Evolutionary conservation across 2,888 invertebrate genomes (phyloP).

Genomic region (Agapetus fuscipes): DNA sequence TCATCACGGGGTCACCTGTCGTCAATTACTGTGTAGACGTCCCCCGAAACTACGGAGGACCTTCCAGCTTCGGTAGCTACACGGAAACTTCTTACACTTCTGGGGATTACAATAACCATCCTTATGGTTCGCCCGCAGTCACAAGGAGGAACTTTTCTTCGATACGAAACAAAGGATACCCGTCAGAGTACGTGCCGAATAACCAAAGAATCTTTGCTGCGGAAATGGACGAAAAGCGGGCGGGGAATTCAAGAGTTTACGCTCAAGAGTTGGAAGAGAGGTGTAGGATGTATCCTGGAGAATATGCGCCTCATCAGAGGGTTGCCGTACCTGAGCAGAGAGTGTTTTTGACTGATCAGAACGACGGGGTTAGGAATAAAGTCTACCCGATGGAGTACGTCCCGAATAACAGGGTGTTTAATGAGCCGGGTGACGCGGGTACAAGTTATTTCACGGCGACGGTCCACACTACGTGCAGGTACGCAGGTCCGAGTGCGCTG

Average conservation of each 20-base stretch:
- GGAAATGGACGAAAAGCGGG: no score
- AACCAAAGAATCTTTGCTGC: no score
- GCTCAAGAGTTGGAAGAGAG: no score
- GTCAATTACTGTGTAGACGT: no score
- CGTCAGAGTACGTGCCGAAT: not conserved
- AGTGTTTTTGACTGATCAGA: conserved; percentile 6
- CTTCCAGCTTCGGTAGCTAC: conserved; percentile 14
- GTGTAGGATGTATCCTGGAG: conserved; percentile 4
- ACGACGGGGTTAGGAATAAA: conserved; percentile 10
- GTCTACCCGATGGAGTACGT: conserved; percentile 3
- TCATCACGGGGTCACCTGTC: conserved; percentile 11
- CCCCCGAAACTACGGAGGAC: conserved; percentile 17
- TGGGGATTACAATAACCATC: conserved; percentile 5
- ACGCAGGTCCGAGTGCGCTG: conserved; percentile 7
- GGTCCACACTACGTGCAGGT: conserved; percentile 18
- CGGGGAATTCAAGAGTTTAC: no score
- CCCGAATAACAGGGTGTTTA: no score
- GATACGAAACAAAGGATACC: conserved; percentile 4
- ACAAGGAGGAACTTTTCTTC: conserved; percentile 16
- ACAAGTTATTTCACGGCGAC: conserved; percentile 20
- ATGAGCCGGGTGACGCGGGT: no score
- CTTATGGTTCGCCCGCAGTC: conserved; percentile 17
- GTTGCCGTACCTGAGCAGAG: no score
- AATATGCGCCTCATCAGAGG: conserved; percentile 9
- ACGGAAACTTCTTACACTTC: conserved; percentile 4